Evolutionary conservation across 2,797 vertebrate genomes (phyloP), one percentile per base, ranked within the genome.

Genomic region (Fistularia tabacaria): DNA sequence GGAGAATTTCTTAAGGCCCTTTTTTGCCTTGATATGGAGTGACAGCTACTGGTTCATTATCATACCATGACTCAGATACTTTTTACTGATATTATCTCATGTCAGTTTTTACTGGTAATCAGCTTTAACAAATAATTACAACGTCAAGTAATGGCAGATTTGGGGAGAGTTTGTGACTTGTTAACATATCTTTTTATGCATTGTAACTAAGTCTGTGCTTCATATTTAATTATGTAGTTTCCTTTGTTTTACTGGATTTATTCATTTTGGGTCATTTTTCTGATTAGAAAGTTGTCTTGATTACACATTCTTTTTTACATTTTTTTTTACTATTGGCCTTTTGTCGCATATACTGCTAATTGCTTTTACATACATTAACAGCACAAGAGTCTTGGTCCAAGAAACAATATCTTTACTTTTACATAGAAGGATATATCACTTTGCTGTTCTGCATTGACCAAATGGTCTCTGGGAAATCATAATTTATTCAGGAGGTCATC

Each of bases 381-480:
- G 5, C 25, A 25, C 25, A 25, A 25, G 25, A 25, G 25, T 25
- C 25, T 25, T 5, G 25, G 25, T 25, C 25, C 25, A 25, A 25
- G 25, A 25, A 25, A 25, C 25, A 25, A 25, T 14, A 64, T 63
- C 71, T 49, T 50, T 11, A 11, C 38, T 36, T 45, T n/a, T 64
- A 40, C 46, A 38, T 41, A 43, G 69, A 49, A 37, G 36, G 51
- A 61, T 66, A 55, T 7, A 71, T 74, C 52, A 53, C 46, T 81
- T 71, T 78, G 73, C 57, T 79, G 55, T 65, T 71, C 64, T 71
- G 60, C 60, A 66, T 8, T 55, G 59, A 79, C 71, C 75, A 79
- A 54, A 70, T 72, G 76, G 70, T 77, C 77, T 83, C 74, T 79
- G 71, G 69, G 57, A 85, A 79, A 79, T 79, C 67, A 49, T 81